These are phyloP conservation scores for Aplidium turbinatum DNA, from an alignment of 23 tunicate genomes.

Conservation along the genomic window DNA sequence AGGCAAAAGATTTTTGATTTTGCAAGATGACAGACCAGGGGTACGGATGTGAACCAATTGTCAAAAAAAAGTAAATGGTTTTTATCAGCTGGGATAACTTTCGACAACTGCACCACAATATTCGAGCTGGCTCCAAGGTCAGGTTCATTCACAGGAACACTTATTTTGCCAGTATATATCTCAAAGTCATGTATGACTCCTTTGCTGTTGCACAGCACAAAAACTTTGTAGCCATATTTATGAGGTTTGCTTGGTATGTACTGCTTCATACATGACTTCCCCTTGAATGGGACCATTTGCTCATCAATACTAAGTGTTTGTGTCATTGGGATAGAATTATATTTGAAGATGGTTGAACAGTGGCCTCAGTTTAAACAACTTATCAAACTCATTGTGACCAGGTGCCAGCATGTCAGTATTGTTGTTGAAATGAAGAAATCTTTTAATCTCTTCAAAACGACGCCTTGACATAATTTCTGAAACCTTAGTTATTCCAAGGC, in stretches of 20 bases:
- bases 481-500: neutral
- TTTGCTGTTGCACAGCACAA: constrained; percentile 18
- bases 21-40: constrained; percentile 1
- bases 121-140: constrained; percentile 36
- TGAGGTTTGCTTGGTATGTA: constrained; percentile 21
- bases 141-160: neutral
- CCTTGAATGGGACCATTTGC: constrained; percentile 30
- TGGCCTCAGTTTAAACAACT: constrained; percentile 23
- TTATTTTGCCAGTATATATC: constrained; percentile 10
- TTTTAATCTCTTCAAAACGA: constrained; percentile 13
- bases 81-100: neutral
- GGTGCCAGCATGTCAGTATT: constrained; percentile 9
- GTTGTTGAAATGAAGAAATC: constrained; percentile 12
- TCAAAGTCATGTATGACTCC: constrained; percentile 21
- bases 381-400: constrained; percentile 9
- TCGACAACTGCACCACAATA: constrained; percentile 10
- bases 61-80: constrained; percentile 30
- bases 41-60: constrained; percentile 31
- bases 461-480: constrained; percentile 1
- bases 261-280: constrained; percentile 16
- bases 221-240: constrained; percentile 14
- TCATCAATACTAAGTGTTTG: constrained; percentile 25
- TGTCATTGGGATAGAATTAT: neutral
- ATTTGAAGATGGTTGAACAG: constrained; percentile 3
- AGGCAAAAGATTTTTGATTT: constrained; percentile 7